Evolutionary conservation across 1,140 invertebrate genomes (phyloP).

Genomic region (Tetramorium alpestre): DNA sequence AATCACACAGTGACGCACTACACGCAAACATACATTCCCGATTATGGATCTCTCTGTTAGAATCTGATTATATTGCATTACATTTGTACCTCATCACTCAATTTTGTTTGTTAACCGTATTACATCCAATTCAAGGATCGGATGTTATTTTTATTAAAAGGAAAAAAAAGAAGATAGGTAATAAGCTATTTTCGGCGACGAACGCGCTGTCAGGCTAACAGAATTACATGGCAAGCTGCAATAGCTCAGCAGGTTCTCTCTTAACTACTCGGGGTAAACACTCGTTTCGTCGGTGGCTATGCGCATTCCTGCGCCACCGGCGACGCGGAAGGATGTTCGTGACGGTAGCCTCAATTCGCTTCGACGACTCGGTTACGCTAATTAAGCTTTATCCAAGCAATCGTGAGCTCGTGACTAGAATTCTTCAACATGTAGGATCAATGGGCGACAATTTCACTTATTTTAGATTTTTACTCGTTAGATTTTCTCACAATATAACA

Average conservation of each 20-base stretch:
- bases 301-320: neutral
- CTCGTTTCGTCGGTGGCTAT: neutral
- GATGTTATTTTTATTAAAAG: no score
- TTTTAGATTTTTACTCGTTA: neutral
- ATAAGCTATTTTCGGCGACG: no score
- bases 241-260: conserved; percentile 30
- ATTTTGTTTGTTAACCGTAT: no score
- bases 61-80: no score
- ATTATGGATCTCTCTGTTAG: no score
- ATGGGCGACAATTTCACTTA: neutral
- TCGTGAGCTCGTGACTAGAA: neutral
- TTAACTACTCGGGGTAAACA: neutral
- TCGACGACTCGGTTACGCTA: neutral
- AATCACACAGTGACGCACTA: no score
- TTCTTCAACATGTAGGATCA: neutral
- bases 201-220: neutral
- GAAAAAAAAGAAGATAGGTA: no score
- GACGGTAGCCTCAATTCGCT: neutral
- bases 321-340: neutral
- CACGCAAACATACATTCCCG: no score
- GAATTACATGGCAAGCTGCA: conserved; percentile 1
- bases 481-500: no score
- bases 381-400: conserved; percentile 34
- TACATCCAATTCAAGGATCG: no score
- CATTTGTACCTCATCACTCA: no score